Evolutionary conservation across 2,113 vertebrate species (phyloP).

Genomic region (Pseudolaguvia tuberculata): DNA sequence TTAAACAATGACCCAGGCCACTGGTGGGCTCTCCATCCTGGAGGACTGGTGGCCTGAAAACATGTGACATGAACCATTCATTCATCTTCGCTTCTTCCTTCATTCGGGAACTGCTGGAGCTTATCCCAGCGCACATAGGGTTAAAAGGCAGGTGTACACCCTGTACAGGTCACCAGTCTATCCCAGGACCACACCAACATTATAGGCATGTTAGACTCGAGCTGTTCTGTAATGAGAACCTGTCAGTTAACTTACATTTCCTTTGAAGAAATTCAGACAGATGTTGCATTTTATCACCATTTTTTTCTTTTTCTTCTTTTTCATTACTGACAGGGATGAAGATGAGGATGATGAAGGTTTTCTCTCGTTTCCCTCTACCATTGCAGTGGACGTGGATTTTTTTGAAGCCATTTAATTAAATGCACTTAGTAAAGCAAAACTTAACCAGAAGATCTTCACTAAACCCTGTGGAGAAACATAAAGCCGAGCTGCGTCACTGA

Average conservation of each 20-base stretch:
- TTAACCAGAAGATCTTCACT: background rate
- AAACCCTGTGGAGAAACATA: no score
- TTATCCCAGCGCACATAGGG: no score
- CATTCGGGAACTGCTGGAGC: no score
- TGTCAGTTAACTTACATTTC: background rate
- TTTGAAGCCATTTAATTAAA: background rate
- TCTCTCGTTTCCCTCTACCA: background rate
- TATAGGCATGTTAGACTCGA: no score
- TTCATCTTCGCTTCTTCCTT: no score
- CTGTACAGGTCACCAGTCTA: no score
- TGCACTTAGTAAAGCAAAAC: background rate
- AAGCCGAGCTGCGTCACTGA: background rate
- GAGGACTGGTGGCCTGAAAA: no score
- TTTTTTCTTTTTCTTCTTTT: background rate
- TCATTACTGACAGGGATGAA: background rate
- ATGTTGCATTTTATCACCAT: background rate
- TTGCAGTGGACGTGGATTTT: background rate
- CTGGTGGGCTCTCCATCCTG: no score
- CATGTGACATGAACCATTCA: no score
- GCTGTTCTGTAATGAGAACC: background rate
- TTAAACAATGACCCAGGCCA: no score
- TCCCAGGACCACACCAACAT: no score
- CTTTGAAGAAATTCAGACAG: background rate
- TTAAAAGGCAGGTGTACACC: no score
- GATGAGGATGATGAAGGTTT: background rate